Conservation (phyloP, 23 tunicate genomes). For the Aplidium turbinatum region DNA sequence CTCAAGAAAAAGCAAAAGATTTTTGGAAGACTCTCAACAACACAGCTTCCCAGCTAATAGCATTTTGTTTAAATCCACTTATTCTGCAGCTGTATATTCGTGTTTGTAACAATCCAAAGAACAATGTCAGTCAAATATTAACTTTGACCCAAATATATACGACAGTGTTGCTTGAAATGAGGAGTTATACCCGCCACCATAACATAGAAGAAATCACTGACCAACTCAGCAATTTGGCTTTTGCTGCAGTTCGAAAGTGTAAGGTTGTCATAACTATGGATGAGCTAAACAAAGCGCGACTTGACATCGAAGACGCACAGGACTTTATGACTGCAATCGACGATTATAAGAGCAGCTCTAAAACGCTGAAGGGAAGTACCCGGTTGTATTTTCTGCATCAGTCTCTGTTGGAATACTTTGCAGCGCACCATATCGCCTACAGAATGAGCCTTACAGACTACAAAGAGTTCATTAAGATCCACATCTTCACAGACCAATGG, state of each 20-base stretch:
- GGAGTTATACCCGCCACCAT: not conserved
- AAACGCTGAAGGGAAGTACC: not conserved
- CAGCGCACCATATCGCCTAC: constrained; percentile 19
- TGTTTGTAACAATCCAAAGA: not conserved
- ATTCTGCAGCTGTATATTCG: constrained; percentile 20
- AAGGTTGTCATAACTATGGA: not conserved
- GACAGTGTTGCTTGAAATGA: constrained; percentile 9
- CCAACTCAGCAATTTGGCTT: constrained; percentile 24
- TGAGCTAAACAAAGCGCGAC: constrained; percentile 11
- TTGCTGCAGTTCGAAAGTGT: not conserved
- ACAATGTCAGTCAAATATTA: not conserved
- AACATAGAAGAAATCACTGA: constrained; percentile 5
- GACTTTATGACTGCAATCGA: constrained; percentile 10
- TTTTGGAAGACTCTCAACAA: constrained; percentile 15
- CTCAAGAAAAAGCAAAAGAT: not conserved
- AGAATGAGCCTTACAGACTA: constrained; percentile 10
- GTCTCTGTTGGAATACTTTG: constrained; percentile 37
- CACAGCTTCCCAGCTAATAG: not conserved
- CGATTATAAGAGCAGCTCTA: not conserved
- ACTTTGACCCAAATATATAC: constrained; percentile 19
- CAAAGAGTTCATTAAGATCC: constrained; percentile 6
- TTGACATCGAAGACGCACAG: constrained; percentile 5
- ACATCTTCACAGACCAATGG: constrained; percentile 18
- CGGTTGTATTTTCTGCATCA: constrained; percentile 21
- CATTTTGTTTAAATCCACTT: constrained; percentile 26